phyloP scores from a whole-genome alignment of 2,797 vertebrate genomes.

The Taenioides sp. region DNA sequence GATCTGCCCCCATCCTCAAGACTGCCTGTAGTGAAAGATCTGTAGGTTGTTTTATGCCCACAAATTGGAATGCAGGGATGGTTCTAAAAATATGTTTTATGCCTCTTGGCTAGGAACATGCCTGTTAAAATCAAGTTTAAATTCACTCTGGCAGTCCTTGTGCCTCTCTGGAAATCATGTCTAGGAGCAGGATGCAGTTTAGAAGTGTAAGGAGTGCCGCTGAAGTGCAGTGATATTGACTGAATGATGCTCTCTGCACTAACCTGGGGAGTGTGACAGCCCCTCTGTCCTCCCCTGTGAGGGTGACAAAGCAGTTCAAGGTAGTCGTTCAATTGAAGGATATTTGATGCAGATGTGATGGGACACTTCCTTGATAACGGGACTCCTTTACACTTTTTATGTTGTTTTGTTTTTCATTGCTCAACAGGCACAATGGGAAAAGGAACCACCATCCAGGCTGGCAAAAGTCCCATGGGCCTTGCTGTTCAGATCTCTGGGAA shows the following conservation, averaged over 20 bases:
- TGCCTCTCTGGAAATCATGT: conserved; percentile 76
- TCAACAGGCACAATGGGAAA: conserved; percentile 83
- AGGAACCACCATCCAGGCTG: conserved; percentile 78
- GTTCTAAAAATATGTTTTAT: conserved; percentile 81
- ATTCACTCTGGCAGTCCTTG: conserved; percentile 79
- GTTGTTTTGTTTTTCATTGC: conserved; percentile 49
- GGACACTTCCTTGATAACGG: conserved; percentile 80
- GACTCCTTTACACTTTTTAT: conserved; percentile 64
- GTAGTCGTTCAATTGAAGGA: conserved; percentile 77
- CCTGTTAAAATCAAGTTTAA: conserved; percentile 84
- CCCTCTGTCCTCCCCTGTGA: conserved; percentile 46
- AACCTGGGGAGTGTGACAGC: conserved; percentile 68
- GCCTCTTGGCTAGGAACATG: conserved; percentile 78
- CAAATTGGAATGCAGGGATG: conserved; percentile 78
- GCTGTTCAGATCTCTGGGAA: conserved; percentile 85
- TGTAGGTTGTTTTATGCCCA: conserved; percentile 80
- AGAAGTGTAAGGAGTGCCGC: conserved; percentile 69
- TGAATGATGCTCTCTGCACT: conserved; percentile 62
- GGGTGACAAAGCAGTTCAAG: conserved; percentile 72
- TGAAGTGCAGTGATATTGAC: conserved; percentile 78
- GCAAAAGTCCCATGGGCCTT: conserved; percentile 79
- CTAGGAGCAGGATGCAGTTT: conserved; percentile 72
- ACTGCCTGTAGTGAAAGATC: conserved; percentile 71
- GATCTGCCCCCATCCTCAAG: conserved; percentile 68
- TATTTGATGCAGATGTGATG: conserved; percentile 78